Base-by-base conservation (phyloP, 1,140 invertebrate genomes). In the Geopemphigus sp. region DNA sequence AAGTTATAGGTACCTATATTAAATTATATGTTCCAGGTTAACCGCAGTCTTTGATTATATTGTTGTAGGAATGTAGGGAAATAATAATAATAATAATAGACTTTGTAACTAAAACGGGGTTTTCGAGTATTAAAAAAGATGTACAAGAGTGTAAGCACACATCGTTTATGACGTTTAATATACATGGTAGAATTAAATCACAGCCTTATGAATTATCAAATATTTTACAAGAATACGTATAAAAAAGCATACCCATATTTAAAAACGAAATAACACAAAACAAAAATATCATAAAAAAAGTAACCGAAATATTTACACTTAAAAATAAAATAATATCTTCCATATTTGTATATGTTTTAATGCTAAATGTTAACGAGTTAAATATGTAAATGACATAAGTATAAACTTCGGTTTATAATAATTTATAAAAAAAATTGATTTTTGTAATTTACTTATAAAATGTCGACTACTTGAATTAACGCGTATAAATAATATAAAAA, bases 141-240 rank as follows among this genome's bases (percentile, higher is more conserved):
- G 24, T 53, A 24, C n/a, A 72, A 72, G 10, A 26, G 22, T 26
- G 22, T 53, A 53, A 29, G 68, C 54, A 72, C 50, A 72, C n/a
- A 63, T 64, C 29, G n/a, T 39, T 39, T 39, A 50, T 50, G 12
- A 8, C 5, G 11, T 66, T 66, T 45, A 66, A 72, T 72, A 54
- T 29, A 32, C 68, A 78, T 78, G 74, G 74, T 78, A 78, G 61
- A 56, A 47, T 78, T 61, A 78, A 63, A 78, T 78, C 74, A 78
- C 74, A 78, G 74, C 74, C 74, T 78, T 78, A 63, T 63, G 14
- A 78, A 78, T 78, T 78, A 78, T 29, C 14, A 72, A 72, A 19
- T 72, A 72, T 54, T 29, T 72, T 72, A 54, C 47, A 72, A 53
- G 66, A 26, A 70, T 53, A 70, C 64, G 50, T 68, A 22, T 53